A percentile compares a stretch with the other conserved stretches of the same genome.
phyloP scores from a whole-genome alignment of 2,113 vertebrate species.

The Chaenocephalus aceratus region DNA sequence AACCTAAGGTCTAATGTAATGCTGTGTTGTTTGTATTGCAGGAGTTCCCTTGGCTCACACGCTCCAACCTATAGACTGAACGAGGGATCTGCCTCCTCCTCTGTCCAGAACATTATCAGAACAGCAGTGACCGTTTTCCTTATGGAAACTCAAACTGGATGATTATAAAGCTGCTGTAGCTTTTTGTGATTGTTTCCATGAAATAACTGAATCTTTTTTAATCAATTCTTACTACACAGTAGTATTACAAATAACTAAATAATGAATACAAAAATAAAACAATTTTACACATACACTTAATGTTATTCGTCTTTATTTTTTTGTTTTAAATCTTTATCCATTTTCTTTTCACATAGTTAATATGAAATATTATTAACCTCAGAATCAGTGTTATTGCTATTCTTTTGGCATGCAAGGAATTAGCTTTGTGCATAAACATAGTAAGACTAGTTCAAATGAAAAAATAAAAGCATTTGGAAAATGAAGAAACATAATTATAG shows the following conservation, averaged over 20 bases:
- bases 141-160: not conserved
- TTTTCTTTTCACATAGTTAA: not conserved
- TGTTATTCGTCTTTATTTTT: not conserved
- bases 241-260: constrained; percentile 17
- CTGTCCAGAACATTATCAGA: constrained; percentile 6
- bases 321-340: constrained; percentile 3
- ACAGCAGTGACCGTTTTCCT: constrained; percentile 1
- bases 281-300: constrained; percentile 1
- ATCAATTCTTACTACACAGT: constrained; percentile 28
- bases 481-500: too few relatives aligned
- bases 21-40: constrained; percentile 75
- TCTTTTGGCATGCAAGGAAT: too few relatives aligned
- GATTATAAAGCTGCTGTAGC: constrained; percentile 4
- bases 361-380: not conserved
- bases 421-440: too few relatives aligned
- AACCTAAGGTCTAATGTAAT: not conserved
- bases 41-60: constrained; percentile 98
- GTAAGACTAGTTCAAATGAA: too few relatives aligned
- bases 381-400: too few relatives aligned
- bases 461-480: too few relatives aligned
- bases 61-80: constrained; percentile 87
- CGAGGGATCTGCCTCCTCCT: constrained; percentile 6
- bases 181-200: constrained; percentile 61
- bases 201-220: constrained; percentile 51
- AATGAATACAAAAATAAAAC: constrained; percentile 29